phyloP scores from a whole-genome alignment of 2,888 invertebrate genomes.

The Macropis europaea region DNA sequence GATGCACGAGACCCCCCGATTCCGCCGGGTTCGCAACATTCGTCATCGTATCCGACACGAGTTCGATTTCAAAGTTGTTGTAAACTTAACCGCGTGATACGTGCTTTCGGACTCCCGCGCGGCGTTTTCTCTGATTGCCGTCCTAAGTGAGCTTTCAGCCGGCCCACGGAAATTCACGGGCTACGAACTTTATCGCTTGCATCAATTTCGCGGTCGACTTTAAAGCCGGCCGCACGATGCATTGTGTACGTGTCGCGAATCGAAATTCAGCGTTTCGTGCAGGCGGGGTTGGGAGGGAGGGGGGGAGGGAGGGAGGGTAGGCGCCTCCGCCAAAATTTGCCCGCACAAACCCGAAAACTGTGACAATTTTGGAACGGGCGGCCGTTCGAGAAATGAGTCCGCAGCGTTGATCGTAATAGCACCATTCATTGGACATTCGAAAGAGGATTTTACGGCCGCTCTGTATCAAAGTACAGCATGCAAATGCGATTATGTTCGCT shows the following conservation, averaged over 20 bases:
- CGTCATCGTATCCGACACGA: slow-evolving; percentile 18
- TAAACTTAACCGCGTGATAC: slow-evolving; percentile 15
- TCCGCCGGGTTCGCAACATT: slow-evolving; percentile 7
- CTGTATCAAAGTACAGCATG: slow-evolving; percentile 61
- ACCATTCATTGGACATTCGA: slow-evolving; percentile 48
- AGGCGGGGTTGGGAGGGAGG: neutral
- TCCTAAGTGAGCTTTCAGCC: neutral
- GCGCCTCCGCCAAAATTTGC: slow-evolving; percentile 13
- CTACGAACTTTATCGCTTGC: neutral
- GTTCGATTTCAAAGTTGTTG: slow-evolving; percentile 17
- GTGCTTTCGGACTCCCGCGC: neutral
- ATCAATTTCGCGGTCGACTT: neutral
- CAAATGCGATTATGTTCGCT: slow-evolving; percentile 62
- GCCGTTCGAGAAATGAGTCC: slow-evolving; percentile 32
- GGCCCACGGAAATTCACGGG: neutral
- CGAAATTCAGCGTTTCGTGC: neutral
- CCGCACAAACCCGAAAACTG: slow-evolving; percentile 23
- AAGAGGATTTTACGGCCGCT: slow-evolving; percentile 54
- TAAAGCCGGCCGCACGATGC: neutral
- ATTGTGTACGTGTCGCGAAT: neutral
- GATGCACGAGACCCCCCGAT: slow-evolving; percentile 36
- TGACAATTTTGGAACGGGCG: slow-evolving; percentile 24
- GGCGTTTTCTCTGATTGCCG: neutral
- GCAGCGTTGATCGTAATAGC: slow-evolving; percentile 33
- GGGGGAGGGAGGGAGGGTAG: neutral